phyloP scores from a whole-genome alignment of 2,797 vertebrate species.

The Distichodus sexfasciatus region DNA sequence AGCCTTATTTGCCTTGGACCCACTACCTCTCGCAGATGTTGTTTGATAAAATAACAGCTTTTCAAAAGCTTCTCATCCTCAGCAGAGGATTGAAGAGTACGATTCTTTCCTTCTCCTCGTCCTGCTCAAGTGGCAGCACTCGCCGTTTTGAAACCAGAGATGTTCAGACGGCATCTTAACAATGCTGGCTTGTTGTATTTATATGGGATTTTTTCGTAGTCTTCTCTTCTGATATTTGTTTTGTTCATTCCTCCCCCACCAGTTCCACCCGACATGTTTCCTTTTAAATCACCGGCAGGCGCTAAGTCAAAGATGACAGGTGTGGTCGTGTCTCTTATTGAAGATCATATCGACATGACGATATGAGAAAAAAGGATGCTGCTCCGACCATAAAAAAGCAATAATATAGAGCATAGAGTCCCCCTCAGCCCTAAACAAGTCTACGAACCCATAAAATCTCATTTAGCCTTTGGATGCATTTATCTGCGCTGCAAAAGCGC shows the following conservation, averaged over 20 bases:
- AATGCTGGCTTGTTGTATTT: neutral
- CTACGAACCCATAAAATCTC: constrained; percentile 46
- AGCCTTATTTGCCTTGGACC: constrained; percentile 69
- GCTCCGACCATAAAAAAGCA: constrained; percentile 56
- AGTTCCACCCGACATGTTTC: constrained; percentile 33
- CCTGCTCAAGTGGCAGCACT: constrained; percentile 36
- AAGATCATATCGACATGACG: constrained; percentile 71
- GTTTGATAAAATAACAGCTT: constrained; percentile 72
- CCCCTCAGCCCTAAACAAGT: constrained; percentile 15
- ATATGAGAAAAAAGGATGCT: constrained; percentile 62
- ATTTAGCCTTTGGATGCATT: constrained; percentile 50
- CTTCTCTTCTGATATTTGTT: constrained; percentile 5
- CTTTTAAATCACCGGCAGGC: constrained; percentile 30
- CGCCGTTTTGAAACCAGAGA: constrained; percentile 45
- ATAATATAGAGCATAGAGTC: constrained; percentile 15
- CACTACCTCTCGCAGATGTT: constrained; percentile 68
- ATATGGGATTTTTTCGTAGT: neutral
- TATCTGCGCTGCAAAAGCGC: constrained; percentile 38
- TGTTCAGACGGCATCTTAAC: constrained; percentile 2
- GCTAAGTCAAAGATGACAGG: constrained; percentile 61
- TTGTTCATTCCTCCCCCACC: constrained; percentile 2
- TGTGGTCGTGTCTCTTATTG: constrained; percentile 66
- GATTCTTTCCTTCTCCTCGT: constrained; percentile 1
- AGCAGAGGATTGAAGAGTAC: constrained; percentile 49
- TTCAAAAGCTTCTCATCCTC: constrained; percentile 47